A percentile compares a stretch with the other conserved stretches of the same genome.
These are phyloP conservation scores for Ptilorrhoa leucosticta DNA, from an alignment of 2,113 vertebrate species.

Conservation along the genomic window DNA sequence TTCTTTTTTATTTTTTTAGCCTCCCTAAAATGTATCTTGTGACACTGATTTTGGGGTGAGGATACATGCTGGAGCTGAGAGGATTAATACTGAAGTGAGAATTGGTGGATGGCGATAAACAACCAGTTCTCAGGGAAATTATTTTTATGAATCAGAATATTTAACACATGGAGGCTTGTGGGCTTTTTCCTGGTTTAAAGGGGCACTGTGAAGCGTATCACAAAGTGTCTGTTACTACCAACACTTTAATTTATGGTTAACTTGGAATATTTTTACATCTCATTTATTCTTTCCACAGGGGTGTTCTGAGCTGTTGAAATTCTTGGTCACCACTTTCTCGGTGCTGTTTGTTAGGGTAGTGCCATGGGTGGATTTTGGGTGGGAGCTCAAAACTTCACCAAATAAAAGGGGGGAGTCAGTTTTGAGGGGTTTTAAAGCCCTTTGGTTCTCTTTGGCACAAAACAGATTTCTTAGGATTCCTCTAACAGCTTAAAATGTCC, in stretches of 20 bases:
- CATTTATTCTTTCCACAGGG: neutral
- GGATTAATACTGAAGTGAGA: neutral
- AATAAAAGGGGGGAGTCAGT: neutral
- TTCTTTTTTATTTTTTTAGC: neutral
- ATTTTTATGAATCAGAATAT: slow-evolving; percentile 5
- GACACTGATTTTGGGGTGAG: neutral
- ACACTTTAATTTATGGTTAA: slow-evolving; percentile 26
- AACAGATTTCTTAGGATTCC: neutral
- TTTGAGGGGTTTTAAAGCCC: neutral
- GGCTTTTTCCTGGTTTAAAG: slow-evolving; percentile 5
- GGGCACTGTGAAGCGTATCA: neutral
- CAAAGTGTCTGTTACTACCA: slow-evolving; percentile 15
- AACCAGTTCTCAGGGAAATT: neutral
- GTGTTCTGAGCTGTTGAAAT: neutral
- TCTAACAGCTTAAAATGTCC: neutral
- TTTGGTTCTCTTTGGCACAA: neutral
- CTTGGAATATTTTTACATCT: slow-evolving; percentile 51
- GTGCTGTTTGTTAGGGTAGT: neutral
- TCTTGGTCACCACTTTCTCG: neutral
- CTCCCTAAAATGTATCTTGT: neutral
- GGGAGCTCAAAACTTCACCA: neutral
- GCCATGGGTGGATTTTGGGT: neutral
- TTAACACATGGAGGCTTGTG: neutral
- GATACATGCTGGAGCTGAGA: neutral
- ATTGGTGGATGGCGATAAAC: neutral